phyloP scores from a whole-genome alignment of 2,888 invertebrate genomes.

The Coelinius sp. region DNA sequence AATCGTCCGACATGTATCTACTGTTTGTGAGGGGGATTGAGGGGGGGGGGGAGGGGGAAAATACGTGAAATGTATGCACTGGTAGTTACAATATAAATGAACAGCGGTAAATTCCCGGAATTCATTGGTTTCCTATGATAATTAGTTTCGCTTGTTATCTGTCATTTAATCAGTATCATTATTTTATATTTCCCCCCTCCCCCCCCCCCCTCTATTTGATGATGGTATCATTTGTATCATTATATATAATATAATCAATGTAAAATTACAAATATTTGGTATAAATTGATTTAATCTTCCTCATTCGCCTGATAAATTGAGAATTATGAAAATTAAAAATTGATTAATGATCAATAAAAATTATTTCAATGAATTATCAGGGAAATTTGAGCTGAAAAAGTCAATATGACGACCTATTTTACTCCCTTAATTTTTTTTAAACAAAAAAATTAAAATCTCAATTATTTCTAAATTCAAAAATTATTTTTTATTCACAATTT shows the following conservation, averaged over 20 bases:
- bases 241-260: no score
- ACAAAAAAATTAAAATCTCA: no score
- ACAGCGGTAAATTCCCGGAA: neutral
- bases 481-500: neutral
- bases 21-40: slow-evolving; percentile 4
- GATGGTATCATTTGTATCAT: no score
- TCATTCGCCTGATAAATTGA: no score
- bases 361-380: no score
- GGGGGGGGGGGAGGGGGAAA: no score
- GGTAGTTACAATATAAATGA: slow-evolving; percentile 2
- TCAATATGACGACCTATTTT: no score
- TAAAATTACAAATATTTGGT: neutral
- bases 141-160: slow-evolving; percentile 2
- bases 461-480: neutral
- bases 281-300: neutral
- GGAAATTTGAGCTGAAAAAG: no score
- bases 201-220: no score
- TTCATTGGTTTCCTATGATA: neutral
- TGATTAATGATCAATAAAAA: no score
- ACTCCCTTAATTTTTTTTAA: no score
- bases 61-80: slow-evolving; percentile 9
- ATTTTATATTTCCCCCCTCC: neutral
- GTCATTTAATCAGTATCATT: slow-evolving; percentile 9
- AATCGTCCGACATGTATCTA: slow-evolving; percentile 9
- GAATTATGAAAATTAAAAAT: no score